Conservation (phyloP, 2,113 vertebrate species). For the Prietella phreatophila region DNA sequence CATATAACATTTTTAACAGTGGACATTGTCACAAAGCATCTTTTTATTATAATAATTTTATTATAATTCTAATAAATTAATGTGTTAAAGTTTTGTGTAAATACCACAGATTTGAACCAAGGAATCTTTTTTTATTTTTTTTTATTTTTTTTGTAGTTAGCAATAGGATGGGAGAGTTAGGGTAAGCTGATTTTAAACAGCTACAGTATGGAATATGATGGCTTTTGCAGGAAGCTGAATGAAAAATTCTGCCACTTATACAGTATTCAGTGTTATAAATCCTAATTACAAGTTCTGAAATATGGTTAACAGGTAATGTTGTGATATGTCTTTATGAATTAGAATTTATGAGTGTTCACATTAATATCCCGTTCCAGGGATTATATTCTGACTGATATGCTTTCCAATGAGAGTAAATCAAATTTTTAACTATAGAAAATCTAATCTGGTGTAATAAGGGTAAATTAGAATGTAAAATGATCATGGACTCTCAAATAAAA, state of each 20-base stretch:
- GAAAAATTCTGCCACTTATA: background rate
- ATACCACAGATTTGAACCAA: background rate
- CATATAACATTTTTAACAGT: background rate
- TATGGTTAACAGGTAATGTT: background rate
- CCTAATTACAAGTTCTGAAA: constrained; percentile 2
- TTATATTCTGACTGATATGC: constrained; percentile 45
- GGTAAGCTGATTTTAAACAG: background rate
- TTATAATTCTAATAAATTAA: background rate
- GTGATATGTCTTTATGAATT: background rate
- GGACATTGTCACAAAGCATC: background rate
- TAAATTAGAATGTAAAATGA: constrained; percentile 28
- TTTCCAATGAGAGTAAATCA: constrained; percentile 43
- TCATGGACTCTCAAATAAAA: background rate
- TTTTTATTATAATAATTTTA: background rate
- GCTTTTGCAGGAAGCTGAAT: background rate
- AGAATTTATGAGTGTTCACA: constrained; percentile 19
- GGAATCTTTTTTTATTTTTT: background rate
- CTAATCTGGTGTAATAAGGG: constrained; percentile 45
- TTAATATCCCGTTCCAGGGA: constrained; percentile 39
- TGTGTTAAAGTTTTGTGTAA: background rate
- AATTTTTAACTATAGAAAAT: constrained; percentile 34
- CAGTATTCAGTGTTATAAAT: background rate
- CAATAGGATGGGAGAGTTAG: background rate
- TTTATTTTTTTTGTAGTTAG: background rate
- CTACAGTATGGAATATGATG: background rate